phyloP scores from a whole-genome alignment of 1,140 invertebrate species.

The Mactra quadrangularis region DNA sequence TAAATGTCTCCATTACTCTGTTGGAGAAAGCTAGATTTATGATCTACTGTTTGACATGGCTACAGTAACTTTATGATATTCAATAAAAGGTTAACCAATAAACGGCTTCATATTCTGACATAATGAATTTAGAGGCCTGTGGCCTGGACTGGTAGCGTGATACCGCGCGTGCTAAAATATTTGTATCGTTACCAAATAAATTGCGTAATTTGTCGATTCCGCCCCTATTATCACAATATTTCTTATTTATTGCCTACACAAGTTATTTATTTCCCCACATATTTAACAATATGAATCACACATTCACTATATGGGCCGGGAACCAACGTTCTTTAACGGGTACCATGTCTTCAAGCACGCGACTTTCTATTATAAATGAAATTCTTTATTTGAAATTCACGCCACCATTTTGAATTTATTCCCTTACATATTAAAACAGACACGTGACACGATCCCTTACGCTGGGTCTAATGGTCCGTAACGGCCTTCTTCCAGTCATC shows the following conservation, averaged over 20 bases:
- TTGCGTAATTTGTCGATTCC: constrained; percentile 55
- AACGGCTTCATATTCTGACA: too few species aligned
- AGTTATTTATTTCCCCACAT: constrained; percentile 35
- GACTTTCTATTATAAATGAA: constrained; percentile 37
- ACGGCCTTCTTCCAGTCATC: constrained; percentile 14
- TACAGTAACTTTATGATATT: too few species aligned
- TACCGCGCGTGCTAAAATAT: too few species aligned
- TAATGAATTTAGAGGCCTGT: too few species aligned
- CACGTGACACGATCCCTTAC: constrained; percentile 36
- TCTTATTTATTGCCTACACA: constrained; percentile 52
- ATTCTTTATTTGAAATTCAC: constrained; percentile 52
- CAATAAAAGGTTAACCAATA: too few species aligned
- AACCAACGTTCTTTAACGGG: not conserved
- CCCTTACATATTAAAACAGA: constrained; percentile 53
- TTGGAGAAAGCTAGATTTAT: too few species aligned
- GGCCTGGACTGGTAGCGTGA: too few species aligned
- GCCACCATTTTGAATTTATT: constrained; percentile 37
- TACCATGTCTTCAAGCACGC: constrained; percentile 15
- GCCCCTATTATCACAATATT: constrained; percentile 51
- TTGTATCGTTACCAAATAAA: constrained; percentile 15
- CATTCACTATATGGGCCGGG: constrained; percentile 25
- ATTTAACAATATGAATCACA: constrained; percentile 17
- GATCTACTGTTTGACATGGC: too few species aligned
- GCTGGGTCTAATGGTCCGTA: constrained; percentile 43
- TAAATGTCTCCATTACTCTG: too few species aligned